phyloP scores from a whole-genome alignment of 23 tunicate species.

The Oikopleura vanhoeffeni region DNA sequence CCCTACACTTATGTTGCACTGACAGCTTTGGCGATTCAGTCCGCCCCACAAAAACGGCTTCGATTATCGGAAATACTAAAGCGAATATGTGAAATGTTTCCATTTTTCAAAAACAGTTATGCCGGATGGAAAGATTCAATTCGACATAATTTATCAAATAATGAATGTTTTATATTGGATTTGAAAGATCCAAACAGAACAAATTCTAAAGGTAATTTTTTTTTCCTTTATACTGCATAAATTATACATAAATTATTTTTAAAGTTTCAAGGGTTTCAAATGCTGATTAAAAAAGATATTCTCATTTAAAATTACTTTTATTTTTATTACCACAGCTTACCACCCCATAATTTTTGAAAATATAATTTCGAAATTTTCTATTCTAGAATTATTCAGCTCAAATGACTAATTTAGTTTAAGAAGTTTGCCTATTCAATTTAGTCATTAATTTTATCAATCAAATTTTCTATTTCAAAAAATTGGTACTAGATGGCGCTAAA shows the following conservation, averaged over 20 bases:
- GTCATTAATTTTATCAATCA: too few species aligned
- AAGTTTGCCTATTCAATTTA: too few species aligned
- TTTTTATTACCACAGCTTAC: too few species aligned
- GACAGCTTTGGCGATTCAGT: constrained; percentile 53
- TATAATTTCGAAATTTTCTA: too few species aligned
- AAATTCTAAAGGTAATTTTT: background rate
- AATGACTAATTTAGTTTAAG: too few species aligned
- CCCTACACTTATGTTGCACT: constrained; percentile 90
- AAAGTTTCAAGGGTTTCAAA: too few species aligned
- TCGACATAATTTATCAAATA: constrained; percentile 74
- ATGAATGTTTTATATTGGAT: constrained; percentile 77
- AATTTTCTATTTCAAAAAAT: too few species aligned
- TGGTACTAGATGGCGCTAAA: too few species aligned
- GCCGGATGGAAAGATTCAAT: constrained; percentile 97
- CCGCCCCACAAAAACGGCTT: constrained; percentile 63
- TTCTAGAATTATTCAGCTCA: too few species aligned
- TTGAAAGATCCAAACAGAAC: background rate
- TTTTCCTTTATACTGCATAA: background rate
- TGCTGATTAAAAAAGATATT: too few species aligned
- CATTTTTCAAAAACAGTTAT: constrained; percentile 67
- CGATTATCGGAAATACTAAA: constrained; percentile 55
- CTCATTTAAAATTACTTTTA: too few species aligned
- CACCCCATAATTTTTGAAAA: too few species aligned
- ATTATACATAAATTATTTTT: background rate
- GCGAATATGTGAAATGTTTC: constrained; percentile 87